Conservation (phyloP, 2,888 invertebrate genomes). For the Dexiosoma caninum region DNA sequence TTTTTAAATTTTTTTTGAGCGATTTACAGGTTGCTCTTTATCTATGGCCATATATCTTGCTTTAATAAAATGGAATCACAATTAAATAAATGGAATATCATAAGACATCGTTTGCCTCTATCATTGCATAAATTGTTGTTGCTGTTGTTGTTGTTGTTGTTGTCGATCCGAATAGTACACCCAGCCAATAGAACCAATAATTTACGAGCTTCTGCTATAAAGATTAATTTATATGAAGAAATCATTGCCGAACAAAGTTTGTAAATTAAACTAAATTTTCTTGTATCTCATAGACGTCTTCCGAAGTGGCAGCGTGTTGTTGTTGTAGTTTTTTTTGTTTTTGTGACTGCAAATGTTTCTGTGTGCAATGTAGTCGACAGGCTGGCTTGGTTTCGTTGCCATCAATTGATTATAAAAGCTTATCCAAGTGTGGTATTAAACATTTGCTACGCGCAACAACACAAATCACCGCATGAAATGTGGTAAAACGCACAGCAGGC, state of each 20-base stretch:
- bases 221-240: conserved; percentile 59
- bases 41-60: conserved; percentile 29
- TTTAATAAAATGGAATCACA: conserved; percentile 34
- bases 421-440: conserved; percentile 57
- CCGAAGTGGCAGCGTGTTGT: background rate
- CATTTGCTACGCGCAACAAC: conserved; percentile 63
- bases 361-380: background rate
- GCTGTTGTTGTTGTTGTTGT: no score
- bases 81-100: background rate
- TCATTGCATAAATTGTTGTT: conserved; percentile 10
- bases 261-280: background rate
- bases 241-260: conserved; percentile 46
- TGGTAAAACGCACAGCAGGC: conserved; percentile 60
- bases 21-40: conserved; percentile 37
- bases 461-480: conserved; percentile 60
- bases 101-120: background rate
- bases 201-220: conserved; percentile 58
- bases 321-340: no score
- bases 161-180: conserved; percentile 7
- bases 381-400: background rate
- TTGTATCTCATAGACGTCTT: conserved; percentile 8
- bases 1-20: background rate
- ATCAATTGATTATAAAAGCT: conserved; percentile 60
- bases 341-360: background rate
- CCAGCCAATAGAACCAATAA: conserved; percentile 42